Base-by-base conservation (phyloP, 2,888 invertebrate species). In the Scrobipalpa costella region DNA sequence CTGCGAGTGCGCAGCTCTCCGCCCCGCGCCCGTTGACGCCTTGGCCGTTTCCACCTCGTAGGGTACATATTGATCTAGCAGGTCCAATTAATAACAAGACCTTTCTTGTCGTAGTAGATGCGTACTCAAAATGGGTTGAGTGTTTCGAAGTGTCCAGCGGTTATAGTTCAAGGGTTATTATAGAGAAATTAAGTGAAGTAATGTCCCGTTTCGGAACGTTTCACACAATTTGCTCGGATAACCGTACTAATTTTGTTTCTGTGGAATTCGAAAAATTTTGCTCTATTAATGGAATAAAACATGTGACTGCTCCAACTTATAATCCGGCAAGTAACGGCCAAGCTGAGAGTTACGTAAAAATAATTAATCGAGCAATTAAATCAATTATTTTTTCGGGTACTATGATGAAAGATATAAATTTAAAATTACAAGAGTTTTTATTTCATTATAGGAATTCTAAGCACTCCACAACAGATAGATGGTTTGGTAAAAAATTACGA, bases 211-310 rank as follows among this genome's bases (percentile, higher is more conserved):
- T 62, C 27, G 62, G 62, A 3, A 2, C 55, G 38, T 27, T 63
- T n/a, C 8, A 59, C 8, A 59, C 65, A 5, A 21, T 69, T 15
- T 63, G 64, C 0, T 63, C 55, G 40, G 67, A 70, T 33, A 69
- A 70, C 27, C 69, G 67, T 2, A 63, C 66, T 0, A 40, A 63
- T 1, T 69, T 69, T 59, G 17, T 38, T 7, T 67, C 68, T 0
- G 9, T 8, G 1, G 66, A 68, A 58, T 72, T 71, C 47, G 21
- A 19, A n/a, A 15, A 59, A 0, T 70, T 68, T 60, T 69, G 69
- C 40, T 6, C 8, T 19, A 7, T 50, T 8, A 72, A 69, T 27
- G 69, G 68, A 21, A 69, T 68, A n/a, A 19, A 33, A 8, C 66
- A 69, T 49, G 1, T 68, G 8, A 67, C 68, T 5, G 57, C 69